These are phyloP conservation scores for Pseudochirops corinnae DNA, from an alignment of 2,797 vertebrate genomes.

Conservation along the genomic window DNA sequence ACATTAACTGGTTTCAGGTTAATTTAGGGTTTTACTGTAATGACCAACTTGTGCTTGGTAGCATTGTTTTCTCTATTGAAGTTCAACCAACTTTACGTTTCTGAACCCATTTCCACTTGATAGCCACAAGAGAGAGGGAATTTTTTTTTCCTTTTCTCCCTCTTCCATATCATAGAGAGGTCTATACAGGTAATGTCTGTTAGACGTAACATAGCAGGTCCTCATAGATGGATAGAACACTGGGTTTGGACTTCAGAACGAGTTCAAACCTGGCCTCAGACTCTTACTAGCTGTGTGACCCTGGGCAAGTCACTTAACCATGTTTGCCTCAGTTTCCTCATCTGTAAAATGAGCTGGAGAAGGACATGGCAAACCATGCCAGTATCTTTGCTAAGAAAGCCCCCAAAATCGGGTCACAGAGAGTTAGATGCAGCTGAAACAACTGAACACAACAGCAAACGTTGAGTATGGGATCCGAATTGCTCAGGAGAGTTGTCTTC, in stretches of 20 bases:
- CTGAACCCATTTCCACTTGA: background rate
- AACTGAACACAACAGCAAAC: background rate
- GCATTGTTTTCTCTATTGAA: background rate
- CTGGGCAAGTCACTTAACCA: background rate
- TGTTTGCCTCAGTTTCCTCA: background rate
- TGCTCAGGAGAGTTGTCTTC: background rate
- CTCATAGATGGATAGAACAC: background rate
- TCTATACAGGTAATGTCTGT: background rate
- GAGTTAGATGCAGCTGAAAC: background rate
- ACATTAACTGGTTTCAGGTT: background rate
- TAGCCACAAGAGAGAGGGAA: background rate
- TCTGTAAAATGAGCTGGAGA: background rate
- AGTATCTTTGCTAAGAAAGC: background rate
- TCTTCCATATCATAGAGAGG: background rate
- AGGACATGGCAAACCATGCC: background rate
- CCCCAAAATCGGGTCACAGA: background rate
- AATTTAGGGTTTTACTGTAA: background rate
- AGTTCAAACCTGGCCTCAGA: background rate
- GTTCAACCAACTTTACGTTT: background rate
- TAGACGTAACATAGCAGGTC: background rate
- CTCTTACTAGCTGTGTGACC: background rate
- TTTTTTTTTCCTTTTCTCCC: background rate
- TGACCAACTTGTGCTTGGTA: background rate
- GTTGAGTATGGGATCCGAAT: background rate
- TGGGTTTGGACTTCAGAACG: background rate